A percentile compares a stretch with the other conserved stretches of the same genome.
Evolutionary conservation across 2,888 invertebrate species (phyloP).

Genomic region (Ceriagrion tenellum): DNA sequence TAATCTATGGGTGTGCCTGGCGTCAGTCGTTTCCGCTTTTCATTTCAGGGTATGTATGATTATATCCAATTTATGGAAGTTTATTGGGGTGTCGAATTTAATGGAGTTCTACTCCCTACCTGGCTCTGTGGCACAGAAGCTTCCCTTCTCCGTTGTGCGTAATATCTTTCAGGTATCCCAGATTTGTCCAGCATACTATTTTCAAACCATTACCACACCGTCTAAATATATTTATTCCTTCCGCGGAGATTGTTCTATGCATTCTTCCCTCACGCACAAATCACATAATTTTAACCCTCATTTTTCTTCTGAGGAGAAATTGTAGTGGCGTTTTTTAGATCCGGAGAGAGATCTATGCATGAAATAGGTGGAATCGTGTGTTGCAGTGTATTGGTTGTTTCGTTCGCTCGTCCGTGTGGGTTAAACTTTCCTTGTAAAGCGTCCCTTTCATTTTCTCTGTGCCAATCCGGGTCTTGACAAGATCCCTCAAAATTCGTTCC

Average conservation of each 20-base stretch:
- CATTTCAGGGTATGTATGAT: too few species aligned
- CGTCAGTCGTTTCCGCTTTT: too few species aligned
- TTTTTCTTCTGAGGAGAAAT: not conserved
- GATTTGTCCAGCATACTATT: not conserved
- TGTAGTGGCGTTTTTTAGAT: not conserved
- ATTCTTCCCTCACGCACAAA: slow-evolving; percentile 1
- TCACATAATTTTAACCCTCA: slow-evolving; percentile 10
- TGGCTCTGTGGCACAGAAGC: too few species aligned
- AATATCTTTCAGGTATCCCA: not conserved
- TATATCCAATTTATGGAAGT: too few species aligned
- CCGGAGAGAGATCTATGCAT: not conserved
- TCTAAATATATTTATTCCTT: not conserved
- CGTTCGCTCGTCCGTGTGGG: not conserved
- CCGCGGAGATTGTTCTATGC: not conserved
- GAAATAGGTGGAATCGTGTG: not conserved
- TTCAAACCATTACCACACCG: not conserved
- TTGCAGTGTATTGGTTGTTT: not conserved
- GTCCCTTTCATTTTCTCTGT: slow-evolving; percentile 16
- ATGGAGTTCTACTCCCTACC: too few species aligned
- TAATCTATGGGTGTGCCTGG: too few species aligned
- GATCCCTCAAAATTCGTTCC: slow-evolving; percentile 37
- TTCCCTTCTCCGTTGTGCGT: not conserved
- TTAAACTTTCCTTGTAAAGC: not conserved
- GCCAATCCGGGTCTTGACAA: not conserved
- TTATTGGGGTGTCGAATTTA: too few species aligned